A percentile compares a stretch with the other conserved stretches of the same genome.
phyloP scores from a whole-genome alignment of 2,113 vertebrate genomes.

The Parus major region DNA sequence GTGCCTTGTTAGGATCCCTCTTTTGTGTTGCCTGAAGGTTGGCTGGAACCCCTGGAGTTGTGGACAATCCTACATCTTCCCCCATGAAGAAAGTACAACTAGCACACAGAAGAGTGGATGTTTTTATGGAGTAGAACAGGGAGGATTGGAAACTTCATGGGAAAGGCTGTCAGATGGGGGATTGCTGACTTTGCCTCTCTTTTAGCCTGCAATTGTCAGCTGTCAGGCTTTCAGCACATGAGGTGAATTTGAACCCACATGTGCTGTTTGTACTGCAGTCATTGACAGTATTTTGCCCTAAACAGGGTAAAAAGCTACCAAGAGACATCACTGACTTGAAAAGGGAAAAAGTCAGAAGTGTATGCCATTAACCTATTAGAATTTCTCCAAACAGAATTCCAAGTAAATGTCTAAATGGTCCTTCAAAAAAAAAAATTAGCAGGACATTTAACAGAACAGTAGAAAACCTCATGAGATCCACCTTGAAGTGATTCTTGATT shows the following conservation, averaged over 20 bases:
- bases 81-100: background rate
- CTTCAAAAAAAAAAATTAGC: background rate
- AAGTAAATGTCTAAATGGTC: background rate
- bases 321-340: background rate
- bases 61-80: background rate
- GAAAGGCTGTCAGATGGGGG: background rate
- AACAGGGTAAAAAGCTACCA: background rate
- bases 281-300: background rate
- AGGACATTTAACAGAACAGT: background rate
- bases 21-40: background rate
- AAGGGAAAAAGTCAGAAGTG: background rate
- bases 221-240: background rate
- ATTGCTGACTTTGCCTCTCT: constrained; percentile 3
- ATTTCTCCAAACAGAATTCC: background rate
- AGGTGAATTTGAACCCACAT: background rate
- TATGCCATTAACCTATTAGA: background rate
- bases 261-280: background rate
- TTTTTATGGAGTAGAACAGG: background rate
- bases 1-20: background rate
- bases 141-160: background rate
- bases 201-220: background rate
- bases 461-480: background rate
- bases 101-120: background rate
- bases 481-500: background rate
- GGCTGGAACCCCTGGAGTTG: background rate